Base-by-base conservation (phyloP, 1,140 invertebrate genomes). In the Penaeus chinensis region DNA sequence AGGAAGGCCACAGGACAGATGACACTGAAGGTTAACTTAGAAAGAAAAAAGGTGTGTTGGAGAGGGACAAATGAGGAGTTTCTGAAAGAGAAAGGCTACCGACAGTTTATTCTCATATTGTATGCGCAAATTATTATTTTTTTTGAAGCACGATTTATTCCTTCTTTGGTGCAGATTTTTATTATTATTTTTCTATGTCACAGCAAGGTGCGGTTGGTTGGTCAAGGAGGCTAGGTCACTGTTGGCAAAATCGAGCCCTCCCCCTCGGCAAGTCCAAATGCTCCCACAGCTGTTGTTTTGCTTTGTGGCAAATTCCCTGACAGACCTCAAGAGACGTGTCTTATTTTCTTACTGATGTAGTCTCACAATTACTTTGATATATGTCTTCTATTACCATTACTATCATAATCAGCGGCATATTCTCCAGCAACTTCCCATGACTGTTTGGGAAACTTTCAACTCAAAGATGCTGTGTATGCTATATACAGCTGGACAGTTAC, bases 291-390 rank as follows among this genome's bases (percentile, higher is more conserved):
- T 88, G 87, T 84, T 84, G 87, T 84, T 88, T 88, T 84, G 87
- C 82, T 84, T 84, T 88, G 87, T 88, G 87, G 82, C 87, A 77
- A 88, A 83, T 69, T 60, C 76, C 82, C 87, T 88, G 87, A 88
- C 87, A 84, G 63, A 88, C 81, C 87, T 79, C 85, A 87, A 83
- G 82, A 83, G 82, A 88, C 76, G 82, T 84, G 87, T 88, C 87
- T 88, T 88, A 88, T 88, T 88, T 88, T 88, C 87, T 88, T 88
- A 88, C 87, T 88, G 82, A 84, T 84, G 87, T 88, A 88, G 82
- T 80, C 82, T 88, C 74, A 66, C 82, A 80, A 84, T 83, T 88
- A 84, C 82, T 84, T 83, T 88, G 82, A 47, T 47, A 47, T 83
- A 82, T 84, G 87, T 88, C 87, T 88, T 84, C 87, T 88, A 88